Base-by-base conservation (phyloP, 2,888 invertebrate species). In the Tetrapedia diversipes region DNA sequence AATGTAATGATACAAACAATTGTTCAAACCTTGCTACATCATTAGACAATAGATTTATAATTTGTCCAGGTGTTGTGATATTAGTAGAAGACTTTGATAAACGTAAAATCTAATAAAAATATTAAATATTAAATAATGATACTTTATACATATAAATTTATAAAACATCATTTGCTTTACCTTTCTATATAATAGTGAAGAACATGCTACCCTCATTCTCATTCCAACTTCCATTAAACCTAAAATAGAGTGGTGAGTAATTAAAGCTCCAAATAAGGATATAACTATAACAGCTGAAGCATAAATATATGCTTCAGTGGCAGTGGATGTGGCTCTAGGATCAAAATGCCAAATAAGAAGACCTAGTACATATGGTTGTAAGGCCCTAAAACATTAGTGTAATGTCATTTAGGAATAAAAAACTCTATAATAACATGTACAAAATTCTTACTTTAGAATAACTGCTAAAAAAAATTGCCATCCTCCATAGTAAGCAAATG, bases 11-110 rank as follows among this genome's bases (percentile, higher is more conserved):
- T 60, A 94, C 86, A 24, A 95, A 93, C 27, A 95, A 94, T 90
- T 95, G 91, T 88, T 97, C 97, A 89, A 97, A 96, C 79, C 97
- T 94, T 85, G 95, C 95, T 2, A 97, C 97, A 89, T 97, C 97
- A 86, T 97, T 97, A 0, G 97, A 96, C 92, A 97, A 93, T 69
- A 97, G 91, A 90, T 97, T 97, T 56, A 97, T 95, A 85, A 97
- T 94, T 91, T 97, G 96, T 0, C 97, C 97, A 82, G 96, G 91
- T 91, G 89, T 88, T 4, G 88, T 89, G 63, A 86, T 80, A 79
- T 77, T 92, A 24, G 87, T 83, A 10, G 88, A 83, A 27, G 84
- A 82, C 63, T 84, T 85, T 22, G 91, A 90, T 47, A 95, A 87
- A 24, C 92, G 91, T 45, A 94, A 88, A 22, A 94, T 92, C 91